These are phyloP conservation scores for Abramis brama DNA, from an alignment of 2,113 vertebrate species.

Conservation along the genomic window DNA sequence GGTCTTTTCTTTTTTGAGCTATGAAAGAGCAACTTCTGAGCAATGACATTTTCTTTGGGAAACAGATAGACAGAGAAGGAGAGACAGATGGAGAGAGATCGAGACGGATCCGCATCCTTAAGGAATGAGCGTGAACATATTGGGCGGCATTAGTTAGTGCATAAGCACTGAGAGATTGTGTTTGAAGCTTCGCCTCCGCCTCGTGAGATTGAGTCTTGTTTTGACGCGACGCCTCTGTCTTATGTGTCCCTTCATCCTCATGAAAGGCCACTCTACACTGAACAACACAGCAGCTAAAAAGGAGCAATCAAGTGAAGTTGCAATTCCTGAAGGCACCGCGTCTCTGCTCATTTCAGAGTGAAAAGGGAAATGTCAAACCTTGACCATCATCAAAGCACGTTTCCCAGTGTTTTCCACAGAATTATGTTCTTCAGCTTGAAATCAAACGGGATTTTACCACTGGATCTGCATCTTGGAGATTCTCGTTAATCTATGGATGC, in stretches of 20 bases:
- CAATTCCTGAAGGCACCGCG: not conserved
- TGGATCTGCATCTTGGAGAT: not conserved
- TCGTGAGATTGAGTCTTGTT: constrained; percentile 9
- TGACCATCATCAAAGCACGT: not conserved
- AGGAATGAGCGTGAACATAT: not conserved
- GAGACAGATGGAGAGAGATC: not conserved
- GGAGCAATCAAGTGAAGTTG: not conserved
- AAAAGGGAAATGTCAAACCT: not conserved
- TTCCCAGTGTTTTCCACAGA: not conserved
- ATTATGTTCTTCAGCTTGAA: not conserved
- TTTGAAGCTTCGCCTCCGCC: constrained; percentile 4
- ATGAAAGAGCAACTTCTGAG: not conserved
- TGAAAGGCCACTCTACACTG: not conserved
- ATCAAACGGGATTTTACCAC: constrained; percentile 12
- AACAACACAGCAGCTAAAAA: constrained; percentile 15
- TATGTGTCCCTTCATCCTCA: constrained; percentile 17
- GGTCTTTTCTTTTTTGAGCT: not conserved
- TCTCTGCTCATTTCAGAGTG: not conserved
- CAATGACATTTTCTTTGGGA: not conserved
- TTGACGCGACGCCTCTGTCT: not conserved
- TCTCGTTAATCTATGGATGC: not conserved
- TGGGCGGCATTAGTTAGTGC: not conserved
- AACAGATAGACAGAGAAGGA: not conserved
- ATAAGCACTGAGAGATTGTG: not conserved
- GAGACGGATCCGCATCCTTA: not conserved